Evolutionary conservation across 2,797 vertebrate species (phyloP), one percentile per base, ranked within the genome.

Genomic region (Melanotaenia maccullochi): DNA sequence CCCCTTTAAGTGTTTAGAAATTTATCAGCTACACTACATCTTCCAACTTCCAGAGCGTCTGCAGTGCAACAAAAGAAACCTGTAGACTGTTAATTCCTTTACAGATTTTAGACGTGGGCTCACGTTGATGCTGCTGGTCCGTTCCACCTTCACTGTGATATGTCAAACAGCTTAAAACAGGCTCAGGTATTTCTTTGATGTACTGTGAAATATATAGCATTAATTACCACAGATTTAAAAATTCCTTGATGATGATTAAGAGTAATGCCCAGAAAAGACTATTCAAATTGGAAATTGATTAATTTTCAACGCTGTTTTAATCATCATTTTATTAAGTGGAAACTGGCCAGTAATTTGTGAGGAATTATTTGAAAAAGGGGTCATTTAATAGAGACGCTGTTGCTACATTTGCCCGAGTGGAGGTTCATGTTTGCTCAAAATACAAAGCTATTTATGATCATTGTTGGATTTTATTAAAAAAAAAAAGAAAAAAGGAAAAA

Each of bases 141-240:
- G 14, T 65, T 82, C 64, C 83, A 83, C 75, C 57, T 76, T 82
- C 85, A 90, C 89, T 92, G 90, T 90, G 87, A 91, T 86, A 68
- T 73, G 81, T 89, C 81, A 87, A 85, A 90, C 87, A 88, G 89
- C 85, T 88, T 81, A 85, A 90, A 81, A 88, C 85, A 90, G 88
- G 81, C 94, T 95, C 94, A 95, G 94, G 94, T 93, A 94, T 93
- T 89, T 87, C 77, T 87, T 73, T 86, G 61, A 84, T 92, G 87
- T 94, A 94, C 93, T 95, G 94, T 95, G 91, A 95, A 89, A 85
- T 49, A 59, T 88, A 80, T 60, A 63, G 32, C 62, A 76, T 78
- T 56, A 58, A 77, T 73, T 9, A 58, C 40, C 52, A 30, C 62
- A 75, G 40, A 75, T 65, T 54, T 49, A 12, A 79, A 71, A 52